Base-by-base conservation (phyloP, 2,797 vertebrate genomes). In the Schizopygopsis malacanthus region DNA sequence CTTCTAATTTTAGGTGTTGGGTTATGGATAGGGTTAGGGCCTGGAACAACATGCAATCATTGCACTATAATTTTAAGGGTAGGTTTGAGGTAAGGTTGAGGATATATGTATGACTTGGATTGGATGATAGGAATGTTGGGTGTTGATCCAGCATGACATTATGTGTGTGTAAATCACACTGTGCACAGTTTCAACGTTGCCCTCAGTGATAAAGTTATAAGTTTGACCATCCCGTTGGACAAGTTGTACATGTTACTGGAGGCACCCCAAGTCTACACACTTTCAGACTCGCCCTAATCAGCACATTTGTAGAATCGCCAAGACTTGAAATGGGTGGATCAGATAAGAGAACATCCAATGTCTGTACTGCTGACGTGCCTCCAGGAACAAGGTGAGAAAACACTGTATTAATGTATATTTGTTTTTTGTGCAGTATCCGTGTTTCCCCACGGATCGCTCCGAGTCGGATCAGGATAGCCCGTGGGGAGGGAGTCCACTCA, bases 391-490 rank as follows among this genome's bases (percentile, higher is more conserved):
- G 12, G 28, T 25, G 6, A n/a, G 2, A 3, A 80, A 22, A 28
- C 59, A 20, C 37, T 41, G 33, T 63, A 43, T 50, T 85, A 22
- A 81, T 63, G 20, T 16, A 39, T 63, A 6, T 45, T 69, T 1
- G 1, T 70, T 81, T 69, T 69, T 63, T 71, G 28, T 61, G 45
- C 93, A 99, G 98, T 98, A 97, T 91, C 93, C 97, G 18, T 96
- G 96, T 90, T 99, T 98, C 92, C 97, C 97, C 90, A 93, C 96
- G 0, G 98, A 99, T 90, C 95, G 97, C 56, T 98, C 98, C 0
- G 98, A 99, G 89, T 98, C 98, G 0, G 97, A 99, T 90, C 97
- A 97, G 3, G 98, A 98, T 87, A 98, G 98, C 88, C 97, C 97
- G 1, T 99, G 98, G 98, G 97, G 97, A 2, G 97, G 97, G 85